A percentile compares a stretch with the other conserved stretches of the same genome.
Evolutionary conservation across 1,140 invertebrate species (phyloP).

Genomic region (Chionoecetes opilio): DNA sequence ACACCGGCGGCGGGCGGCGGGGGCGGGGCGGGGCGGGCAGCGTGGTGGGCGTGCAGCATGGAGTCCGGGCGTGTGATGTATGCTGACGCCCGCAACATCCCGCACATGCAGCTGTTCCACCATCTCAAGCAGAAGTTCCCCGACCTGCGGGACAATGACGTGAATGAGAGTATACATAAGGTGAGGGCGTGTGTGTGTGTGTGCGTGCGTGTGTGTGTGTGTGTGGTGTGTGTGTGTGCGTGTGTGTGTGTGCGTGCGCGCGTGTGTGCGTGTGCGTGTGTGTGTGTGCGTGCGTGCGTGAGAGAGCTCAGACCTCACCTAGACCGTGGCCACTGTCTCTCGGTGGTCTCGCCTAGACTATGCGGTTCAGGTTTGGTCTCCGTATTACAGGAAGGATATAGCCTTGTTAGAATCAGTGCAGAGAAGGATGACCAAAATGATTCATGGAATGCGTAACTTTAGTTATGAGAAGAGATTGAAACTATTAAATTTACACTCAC

Average conservation of each 20-base stretch:
- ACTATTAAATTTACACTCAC: too few relatives aligned
- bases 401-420: too few relatives aligned
- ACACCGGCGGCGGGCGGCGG: not conserved
- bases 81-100: slow-evolving; percentile 78
- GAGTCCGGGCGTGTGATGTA: slow-evolving; percentile 59
- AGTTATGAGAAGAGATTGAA: too few relatives aligned
- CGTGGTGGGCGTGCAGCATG: slow-evolving; percentile 52
- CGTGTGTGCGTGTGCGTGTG: not conserved
- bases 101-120: slow-evolving; percentile 80
- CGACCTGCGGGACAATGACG: slow-evolving; percentile 80
- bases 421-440: too few relatives aligned
- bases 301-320: not conserved
- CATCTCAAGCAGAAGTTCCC: slow-evolving; percentile 81
- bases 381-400: too few relatives aligned
- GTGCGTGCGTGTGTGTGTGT: too few relatives aligned
- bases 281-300: too few relatives aligned
- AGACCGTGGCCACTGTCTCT: not conserved
- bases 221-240: too few relatives aligned
- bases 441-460: too few relatives aligned
- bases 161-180: slow-evolving; percentile 81
- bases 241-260: too few relatives aligned
- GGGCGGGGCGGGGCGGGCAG: not conserved
- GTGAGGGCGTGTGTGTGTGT: slow-evolving; percentile 56
- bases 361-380: too few relatives aligned
- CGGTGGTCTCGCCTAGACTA: too few relatives aligned